Percentiles rank a stretch among this genome's conserved stretches.
phyloP scores from a whole-genome alignment of 2,888 invertebrate species.

The Agrotis ipsilon region DNA sequence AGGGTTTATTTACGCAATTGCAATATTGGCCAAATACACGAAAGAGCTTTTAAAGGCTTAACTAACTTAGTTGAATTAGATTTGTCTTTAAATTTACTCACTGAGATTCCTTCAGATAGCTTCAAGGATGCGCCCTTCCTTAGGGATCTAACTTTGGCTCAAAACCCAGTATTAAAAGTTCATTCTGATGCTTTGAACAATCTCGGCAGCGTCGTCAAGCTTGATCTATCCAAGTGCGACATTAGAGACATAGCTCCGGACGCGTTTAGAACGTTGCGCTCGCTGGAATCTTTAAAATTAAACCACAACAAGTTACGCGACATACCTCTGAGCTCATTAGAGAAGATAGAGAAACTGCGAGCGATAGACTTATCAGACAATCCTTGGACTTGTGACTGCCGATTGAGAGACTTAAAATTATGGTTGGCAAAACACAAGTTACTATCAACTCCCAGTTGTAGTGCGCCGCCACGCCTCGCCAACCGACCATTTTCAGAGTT shows the following conservation, averaged over 20 bases:
- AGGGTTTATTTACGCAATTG: slow-evolving; percentile 96
- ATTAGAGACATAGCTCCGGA: slow-evolving; percentile 94
- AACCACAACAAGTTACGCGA: slow-evolving; percentile 95
- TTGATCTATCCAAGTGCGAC: slow-evolving; percentile 96
- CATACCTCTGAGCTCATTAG: slow-evolving; percentile 93
- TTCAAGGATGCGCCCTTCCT: slow-evolving; percentile 95
- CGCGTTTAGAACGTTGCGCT: slow-evolving; percentile 94
- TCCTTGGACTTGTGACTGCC: slow-evolving; percentile 97
- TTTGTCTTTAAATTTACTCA: slow-evolving; percentile 95
- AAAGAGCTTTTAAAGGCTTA: slow-evolving; percentile 95
- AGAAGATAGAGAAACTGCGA: slow-evolving; percentile 94
- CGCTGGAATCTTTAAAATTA: slow-evolving; percentile 94
- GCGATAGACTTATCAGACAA: slow-evolving; percentile 96
- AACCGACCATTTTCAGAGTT: slow-evolving; percentile 95
- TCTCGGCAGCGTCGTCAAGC: slow-evolving; percentile 94
- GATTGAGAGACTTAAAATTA: slow-evolving; percentile 94
- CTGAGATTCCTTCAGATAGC: slow-evolving; percentile 95
- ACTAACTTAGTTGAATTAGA: slow-evolving; percentile 98
- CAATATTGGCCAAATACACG: slow-evolving; percentile 96
- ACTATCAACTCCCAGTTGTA: slow-evolving; percentile 95
- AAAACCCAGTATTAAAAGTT: slow-evolving; percentile 96
- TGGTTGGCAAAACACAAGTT: slow-evolving; percentile 95
- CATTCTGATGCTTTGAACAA: slow-evolving; percentile 94
- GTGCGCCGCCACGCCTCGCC: slow-evolving; percentile 93
- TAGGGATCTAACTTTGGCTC: slow-evolving; percentile 94